Percentiles rank a stretch among this genome's conserved stretches.
Evolutionary conservation across 2,113 vertebrate genomes (phyloP).

Genomic region (Parus major): DNA sequence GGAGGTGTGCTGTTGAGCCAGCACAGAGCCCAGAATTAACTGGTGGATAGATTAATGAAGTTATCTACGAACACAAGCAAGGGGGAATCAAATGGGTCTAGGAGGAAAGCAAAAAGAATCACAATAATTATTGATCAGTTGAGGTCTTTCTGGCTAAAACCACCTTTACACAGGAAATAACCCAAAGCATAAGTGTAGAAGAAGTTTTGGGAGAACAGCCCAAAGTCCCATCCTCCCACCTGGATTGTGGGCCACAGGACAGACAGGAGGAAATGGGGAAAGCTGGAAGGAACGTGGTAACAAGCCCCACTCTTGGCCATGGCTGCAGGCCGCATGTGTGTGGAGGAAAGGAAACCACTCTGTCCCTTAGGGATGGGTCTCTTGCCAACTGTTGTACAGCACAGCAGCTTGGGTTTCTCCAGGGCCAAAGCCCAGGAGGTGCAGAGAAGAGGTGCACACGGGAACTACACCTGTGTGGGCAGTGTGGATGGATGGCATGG

Average conservation of each 20-base stretch:
- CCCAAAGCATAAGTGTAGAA: neutral
- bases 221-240: neutral
- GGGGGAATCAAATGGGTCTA: neutral
- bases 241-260: neutral
- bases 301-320: neutral
- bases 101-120: neutral
- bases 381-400: neutral
- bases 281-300: neutral
- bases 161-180: neutral
- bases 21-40: neutral
- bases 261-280: neutral
- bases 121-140: neutral
- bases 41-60: neutral
- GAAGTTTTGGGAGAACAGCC: neutral
- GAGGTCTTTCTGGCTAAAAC: neutral
- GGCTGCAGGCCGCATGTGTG: too few relatives aligned
- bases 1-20: neutral
- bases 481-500: rapidly evolving
- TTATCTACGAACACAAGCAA: neutral
- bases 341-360: neutral
- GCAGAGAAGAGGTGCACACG: neutral
- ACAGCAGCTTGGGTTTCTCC: neutral
- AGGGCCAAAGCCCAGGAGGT: neutral
- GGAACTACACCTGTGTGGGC: neutral
- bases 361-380: rapidly evolving